Conservation (phyloP, 2,797 vertebrate species). For the Potorous gilbertii region DNA sequence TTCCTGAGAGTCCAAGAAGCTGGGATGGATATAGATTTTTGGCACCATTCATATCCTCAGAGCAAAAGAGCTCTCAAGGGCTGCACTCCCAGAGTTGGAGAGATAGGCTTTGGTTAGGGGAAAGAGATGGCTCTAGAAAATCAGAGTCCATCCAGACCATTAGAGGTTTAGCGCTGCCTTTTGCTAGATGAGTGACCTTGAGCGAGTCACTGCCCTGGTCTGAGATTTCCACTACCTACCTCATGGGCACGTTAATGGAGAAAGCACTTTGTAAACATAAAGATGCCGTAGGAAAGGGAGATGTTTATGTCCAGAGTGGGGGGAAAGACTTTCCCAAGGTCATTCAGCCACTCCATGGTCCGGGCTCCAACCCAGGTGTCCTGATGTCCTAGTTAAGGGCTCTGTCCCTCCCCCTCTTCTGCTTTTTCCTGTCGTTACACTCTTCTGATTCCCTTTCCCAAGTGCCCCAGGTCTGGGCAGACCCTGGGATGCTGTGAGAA, state of each 20-base stretch:
- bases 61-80: conserved; percentile 8
- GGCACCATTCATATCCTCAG: neutral
- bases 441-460: neutral
- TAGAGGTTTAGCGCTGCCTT: neutral
- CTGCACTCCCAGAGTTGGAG: neutral
- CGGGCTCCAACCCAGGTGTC: neutral
- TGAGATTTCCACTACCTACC: neutral
- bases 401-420: neutral
- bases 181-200: neutral
- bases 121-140: conserved; percentile 63
- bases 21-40: conserved; percentile 35
- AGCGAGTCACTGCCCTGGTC: neutral
- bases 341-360: neutral
- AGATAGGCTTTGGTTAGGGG: conserved; percentile 49
- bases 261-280: neutral
- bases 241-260: neutral
- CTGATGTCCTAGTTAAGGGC: neutral
- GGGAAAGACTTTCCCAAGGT: neutral
- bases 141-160: conserved; percentile 40
- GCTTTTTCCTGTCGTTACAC: neutral
- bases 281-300: neutral
- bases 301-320: neutral
- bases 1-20: conserved; percentile 20
- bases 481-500: neutral
- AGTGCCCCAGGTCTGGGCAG: neutral